These are phyloP conservation scores for Sebastes iracundus DNA, from an alignment of 2,797 vertebrate genomes.

Conservation along the genomic window DNA sequence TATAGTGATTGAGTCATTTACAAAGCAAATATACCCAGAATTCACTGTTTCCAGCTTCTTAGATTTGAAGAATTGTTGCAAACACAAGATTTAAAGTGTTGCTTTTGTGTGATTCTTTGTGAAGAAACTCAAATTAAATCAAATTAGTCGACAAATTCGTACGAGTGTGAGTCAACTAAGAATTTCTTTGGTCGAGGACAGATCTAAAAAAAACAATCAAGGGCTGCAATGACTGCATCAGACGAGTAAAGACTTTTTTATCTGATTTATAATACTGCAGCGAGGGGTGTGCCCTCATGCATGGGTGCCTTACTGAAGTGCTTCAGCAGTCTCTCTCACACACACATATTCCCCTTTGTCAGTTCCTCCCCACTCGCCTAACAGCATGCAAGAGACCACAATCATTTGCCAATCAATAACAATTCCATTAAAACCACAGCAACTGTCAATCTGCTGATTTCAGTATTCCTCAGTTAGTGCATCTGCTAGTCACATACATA, in stretches of 20 bases:
- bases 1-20: background rate
- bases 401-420: slow-evolving; percentile 55
- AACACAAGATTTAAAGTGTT: too few relatives aligned
- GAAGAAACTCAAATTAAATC: background rate
- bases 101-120: too few relatives aligned
- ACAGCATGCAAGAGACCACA: slow-evolving; percentile 17
- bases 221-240: background rate
- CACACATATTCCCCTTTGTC: background rate
- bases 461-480: background rate
- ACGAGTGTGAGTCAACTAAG: too few relatives aligned
- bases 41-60: background rate
- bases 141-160: too few relatives aligned
- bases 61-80: background rate
- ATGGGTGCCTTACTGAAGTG: slow-evolving; percentile 12
- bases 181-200: too few relatives aligned
- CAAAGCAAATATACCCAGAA: background rate
- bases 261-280: slow-evolving; percentile 57
- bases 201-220: background rate
- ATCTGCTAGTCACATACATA: background rate
- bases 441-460: slow-evolving; percentile 1
- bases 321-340: background rate
- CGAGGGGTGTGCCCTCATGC: slow-evolving; percentile 26
- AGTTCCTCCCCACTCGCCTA: background rate
- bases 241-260: background rate
- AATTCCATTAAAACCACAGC: slow-evolving; percentile 26